phyloP scores from a whole-genome alignment of 2,888 invertebrate species.

The Scelioninae gen. 1 region DNA sequence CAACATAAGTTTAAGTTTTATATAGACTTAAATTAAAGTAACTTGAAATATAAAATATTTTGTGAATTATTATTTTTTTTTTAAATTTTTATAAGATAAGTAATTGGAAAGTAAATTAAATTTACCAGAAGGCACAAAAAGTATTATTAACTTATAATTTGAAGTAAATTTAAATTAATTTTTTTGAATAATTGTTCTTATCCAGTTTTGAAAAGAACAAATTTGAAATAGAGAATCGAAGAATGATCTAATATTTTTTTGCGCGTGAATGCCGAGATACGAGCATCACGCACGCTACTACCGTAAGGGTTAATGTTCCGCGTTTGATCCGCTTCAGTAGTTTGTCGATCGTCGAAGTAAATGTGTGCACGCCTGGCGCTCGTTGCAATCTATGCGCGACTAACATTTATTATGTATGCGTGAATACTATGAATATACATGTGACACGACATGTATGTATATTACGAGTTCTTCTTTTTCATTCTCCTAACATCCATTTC shows the following conservation, averaged over 20 bases:
- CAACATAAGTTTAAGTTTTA: too few relatives aligned
- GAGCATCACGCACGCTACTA: too few relatives aligned
- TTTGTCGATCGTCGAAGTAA: slow-evolving; percentile 63
- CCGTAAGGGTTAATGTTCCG: slow-evolving; percentile 43
- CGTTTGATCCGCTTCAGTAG: slow-evolving; percentile 70
- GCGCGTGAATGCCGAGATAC: not conserved
- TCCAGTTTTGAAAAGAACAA: too few relatives aligned
- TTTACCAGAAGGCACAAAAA: too few relatives aligned
- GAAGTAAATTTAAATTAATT: too few relatives aligned
- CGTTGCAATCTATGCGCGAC: slow-evolving; percentile 45
- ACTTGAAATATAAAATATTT: too few relatives aligned
- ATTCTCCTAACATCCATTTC: slow-evolving; percentile 36
- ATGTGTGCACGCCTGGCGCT: slow-evolving; percentile 33
- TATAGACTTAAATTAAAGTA: too few relatives aligned
- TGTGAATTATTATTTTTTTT: too few relatives aligned
- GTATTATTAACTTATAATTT: too few relatives aligned
- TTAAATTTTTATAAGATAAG: too few relatives aligned
- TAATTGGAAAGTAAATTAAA: too few relatives aligned
- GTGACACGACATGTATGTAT: slow-evolving; percentile 34
- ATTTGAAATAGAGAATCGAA: not conserved
- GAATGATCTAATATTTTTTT: not conserved
- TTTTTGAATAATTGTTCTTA: too few relatives aligned
- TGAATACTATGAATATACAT: slow-evolving; percentile 46
- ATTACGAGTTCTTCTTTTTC: slow-evolving; percentile 48
- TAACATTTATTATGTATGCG: slow-evolving; percentile 52